Conservation (phyloP, 2,888 invertebrate genomes). For the Drosophila greeni region DNA sequence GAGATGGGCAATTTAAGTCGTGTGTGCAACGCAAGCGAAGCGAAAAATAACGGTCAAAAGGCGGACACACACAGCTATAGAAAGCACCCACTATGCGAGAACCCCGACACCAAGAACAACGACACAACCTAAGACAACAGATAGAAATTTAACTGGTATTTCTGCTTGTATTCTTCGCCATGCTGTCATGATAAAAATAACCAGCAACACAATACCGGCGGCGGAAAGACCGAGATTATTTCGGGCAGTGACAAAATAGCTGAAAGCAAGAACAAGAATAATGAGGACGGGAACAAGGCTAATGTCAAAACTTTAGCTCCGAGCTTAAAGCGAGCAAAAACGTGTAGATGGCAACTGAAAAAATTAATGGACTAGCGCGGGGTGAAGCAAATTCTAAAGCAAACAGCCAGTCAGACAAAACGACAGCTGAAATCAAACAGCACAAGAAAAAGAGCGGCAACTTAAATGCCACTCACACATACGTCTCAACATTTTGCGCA, state of each 20-base stretch:
- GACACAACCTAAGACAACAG: constrained; percentile 63
- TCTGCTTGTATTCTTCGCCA: constrained; percentile 22
- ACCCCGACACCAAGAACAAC: not conserved
- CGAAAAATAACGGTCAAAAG: constrained; percentile 67
- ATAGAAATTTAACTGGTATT: constrained; percentile 47
- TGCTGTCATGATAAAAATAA: constrained; percentile 41
- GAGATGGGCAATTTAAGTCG: constrained; percentile 16
- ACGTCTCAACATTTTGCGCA: constrained; percentile 58
- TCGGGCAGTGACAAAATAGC: constrained; percentile 64
- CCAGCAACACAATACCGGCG: constrained; percentile 10
- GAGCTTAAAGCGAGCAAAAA: constrained; percentile 49
- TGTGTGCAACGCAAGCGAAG: constrained; percentile 47
- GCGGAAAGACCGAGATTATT: constrained; percentile 48
- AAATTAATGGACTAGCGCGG: constrained; percentile 46
- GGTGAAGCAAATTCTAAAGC: constrained; percentile 45
- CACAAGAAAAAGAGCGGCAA: constrained; percentile 65
- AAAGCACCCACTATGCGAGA: constrained; percentile 49
- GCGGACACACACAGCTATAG: constrained; percentile 27
- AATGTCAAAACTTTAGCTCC: constrained; percentile 63
- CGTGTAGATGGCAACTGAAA: constrained; percentile 25
- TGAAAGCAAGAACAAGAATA: constrained; percentile 39
- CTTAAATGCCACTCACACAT: constrained; percentile 54
- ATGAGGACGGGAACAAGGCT: constrained; percentile 27
- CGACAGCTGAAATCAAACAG: constrained; percentile 61
- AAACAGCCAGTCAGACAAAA: constrained; percentile 56